Evolutionary conservation across 2,888 invertebrate species (phyloP).

Genomic region (Lasiommata megera): DNA sequence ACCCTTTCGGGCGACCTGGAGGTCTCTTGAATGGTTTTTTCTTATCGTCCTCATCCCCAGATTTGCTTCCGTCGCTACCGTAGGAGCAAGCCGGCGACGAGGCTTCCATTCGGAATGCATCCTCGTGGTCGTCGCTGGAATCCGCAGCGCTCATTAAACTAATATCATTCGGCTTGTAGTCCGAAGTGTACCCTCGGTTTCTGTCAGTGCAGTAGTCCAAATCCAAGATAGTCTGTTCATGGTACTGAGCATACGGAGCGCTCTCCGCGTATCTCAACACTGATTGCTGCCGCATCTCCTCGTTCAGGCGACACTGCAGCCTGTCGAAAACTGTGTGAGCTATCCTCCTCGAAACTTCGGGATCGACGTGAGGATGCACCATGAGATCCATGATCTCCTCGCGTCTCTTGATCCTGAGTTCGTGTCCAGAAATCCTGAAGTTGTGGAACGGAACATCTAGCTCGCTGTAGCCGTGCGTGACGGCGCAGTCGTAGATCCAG

Average conservation of each 20-base stretch:
- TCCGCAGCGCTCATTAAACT: slow-evolving; percentile 51
- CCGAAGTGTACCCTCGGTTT: slow-evolving; percentile 53
- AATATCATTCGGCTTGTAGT: slow-evolving; percentile 61
- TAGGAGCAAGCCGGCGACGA: slow-evolving; percentile 67
- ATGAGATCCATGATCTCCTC: slow-evolving; percentile 63
- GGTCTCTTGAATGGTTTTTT: slow-evolving; percentile 71
- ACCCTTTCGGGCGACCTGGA: slow-evolving; percentile 79
- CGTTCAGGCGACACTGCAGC: slow-evolving; percentile 57
- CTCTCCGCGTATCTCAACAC: slow-evolving; percentile 62
- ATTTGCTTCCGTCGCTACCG: slow-evolving; percentile 69
- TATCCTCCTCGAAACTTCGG: slow-evolving; percentile 49
- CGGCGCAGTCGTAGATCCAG: slow-evolving; percentile 74
- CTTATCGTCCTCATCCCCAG: slow-evolving; percentile 73
- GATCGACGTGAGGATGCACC: slow-evolving; percentile 57
- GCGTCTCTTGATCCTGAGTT: slow-evolving; percentile 58
- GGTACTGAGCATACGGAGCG: slow-evolving; percentile 50
- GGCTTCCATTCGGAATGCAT: slow-evolving; percentile 58
- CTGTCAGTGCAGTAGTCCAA: slow-evolving; percentile 63
- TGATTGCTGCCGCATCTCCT: slow-evolving; percentile 58
- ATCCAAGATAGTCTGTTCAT: slow-evolving; percentile 63
- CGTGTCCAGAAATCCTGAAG: slow-evolving; percentile 62
- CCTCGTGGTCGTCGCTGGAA: slow-evolving; percentile 71
- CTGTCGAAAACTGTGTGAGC: slow-evolving; percentile 63
- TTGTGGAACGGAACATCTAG: slow-evolving; percentile 68
- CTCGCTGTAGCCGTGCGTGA: slow-evolving; percentile 59